Base-by-base conservation (phyloP, 1,140 invertebrate species). In the Pseudomyrmex gracilis region DNA sequence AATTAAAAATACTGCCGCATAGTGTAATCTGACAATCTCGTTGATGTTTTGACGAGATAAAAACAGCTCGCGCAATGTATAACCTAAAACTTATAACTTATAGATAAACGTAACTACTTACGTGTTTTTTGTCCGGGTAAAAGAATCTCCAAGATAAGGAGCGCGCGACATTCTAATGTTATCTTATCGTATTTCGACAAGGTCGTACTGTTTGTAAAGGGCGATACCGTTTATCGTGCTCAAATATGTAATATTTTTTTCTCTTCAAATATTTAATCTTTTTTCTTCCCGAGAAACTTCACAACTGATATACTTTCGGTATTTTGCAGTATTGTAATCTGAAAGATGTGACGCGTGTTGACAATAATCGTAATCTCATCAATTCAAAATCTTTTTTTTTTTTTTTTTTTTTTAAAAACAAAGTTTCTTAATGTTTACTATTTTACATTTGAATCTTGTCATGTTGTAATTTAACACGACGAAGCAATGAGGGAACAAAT, bases 201-300 rank as follows among this genome's bases (percentile, higher is more conserved):
- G n/a, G n/a, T 34, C 49, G 13, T 12, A 43, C 47, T n/a, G 70
- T 87, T 87, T 87, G 53, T 43, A 82, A 55, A 85, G 34, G 7
- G 13, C 43, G 87, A 87, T 85, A 84, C 7, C 15, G 34, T 22
- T 15, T 86, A 87, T 88, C 86, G 67, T 9, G 82, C 82, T 85
- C 82, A 85, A 88, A 85, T 66, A 87, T 34, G 5, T 34, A 34
- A 34, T 34, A 34, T 34, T 34, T 34, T 5, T 34, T n/a, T n/a
- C n/a, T n/a, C n/a, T n/a, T 34, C 34, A 34, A 5, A 34, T 34
- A 34, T 34, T 34, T 34, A 60, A 77, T 17, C 13, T 55, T 45
- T 53, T 49, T 76, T 66, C 61, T 76, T 66, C 61, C 34, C 34
- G 34, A 53, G 71, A 73, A 64, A 43, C 3, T 2, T 49, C 15